Evolutionary conservation across 2,888 invertebrate genomes (phyloP).

Genomic region (Cybosia mesomella): DNA sequence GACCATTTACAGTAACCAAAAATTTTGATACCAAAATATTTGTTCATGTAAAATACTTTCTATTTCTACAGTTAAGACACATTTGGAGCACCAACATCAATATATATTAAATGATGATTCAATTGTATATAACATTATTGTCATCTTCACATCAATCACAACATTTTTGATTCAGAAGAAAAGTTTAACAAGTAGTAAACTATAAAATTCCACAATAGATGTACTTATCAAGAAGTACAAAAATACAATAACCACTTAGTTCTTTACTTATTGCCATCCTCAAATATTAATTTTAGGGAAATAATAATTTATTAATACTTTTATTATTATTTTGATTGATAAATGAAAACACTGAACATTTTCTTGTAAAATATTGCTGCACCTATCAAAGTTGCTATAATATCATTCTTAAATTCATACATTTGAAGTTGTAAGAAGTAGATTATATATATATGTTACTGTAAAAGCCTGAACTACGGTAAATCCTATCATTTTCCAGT

Average conservation of each 20-base stretch:
- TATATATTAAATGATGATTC: background rate
- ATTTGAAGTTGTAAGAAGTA: background rate
- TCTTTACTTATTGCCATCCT: background rate
- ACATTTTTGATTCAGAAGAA: background rate
- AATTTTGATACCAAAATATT: constrained; percentile 49
- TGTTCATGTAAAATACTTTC: constrained; percentile 31
- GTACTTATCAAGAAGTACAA: constrained; percentile 4
- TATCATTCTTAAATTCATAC: background rate
- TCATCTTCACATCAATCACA: constrained; percentile 37
- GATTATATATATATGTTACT: background rate
- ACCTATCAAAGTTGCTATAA: background rate
- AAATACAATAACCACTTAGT: background rate
- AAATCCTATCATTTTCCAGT: too few relatives aligned
- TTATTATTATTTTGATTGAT: background rate
- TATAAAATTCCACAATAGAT: background rate
- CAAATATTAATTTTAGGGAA: background rate
- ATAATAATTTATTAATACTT: background rate
- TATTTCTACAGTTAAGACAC: constrained; percentile 60
- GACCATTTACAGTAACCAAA: constrained; percentile 41
- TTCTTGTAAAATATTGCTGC: background rate
- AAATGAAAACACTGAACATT: background rate
- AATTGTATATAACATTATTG: constrained; percentile 35
- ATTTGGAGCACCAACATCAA: constrained; percentile 47
- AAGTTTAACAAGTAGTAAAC: constrained; percentile 6
- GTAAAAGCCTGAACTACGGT: background rate